Conservation (phyloP, 2,797 vertebrate species). For the Malurus leucopterus region DNA sequence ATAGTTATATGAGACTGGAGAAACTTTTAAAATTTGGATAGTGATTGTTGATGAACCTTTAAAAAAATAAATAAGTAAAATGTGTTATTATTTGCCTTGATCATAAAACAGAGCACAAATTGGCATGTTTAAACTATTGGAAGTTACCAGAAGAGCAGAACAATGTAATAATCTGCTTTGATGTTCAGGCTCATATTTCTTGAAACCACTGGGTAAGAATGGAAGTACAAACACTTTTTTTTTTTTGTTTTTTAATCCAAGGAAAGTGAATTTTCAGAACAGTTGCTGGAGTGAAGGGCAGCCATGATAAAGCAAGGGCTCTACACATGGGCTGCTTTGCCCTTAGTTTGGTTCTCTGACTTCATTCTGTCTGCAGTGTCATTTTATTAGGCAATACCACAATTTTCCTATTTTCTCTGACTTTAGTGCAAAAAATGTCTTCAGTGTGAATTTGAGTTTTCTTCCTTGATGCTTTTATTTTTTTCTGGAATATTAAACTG, state of each 20-base stretch:
- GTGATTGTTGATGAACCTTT: not conserved
- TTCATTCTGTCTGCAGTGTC: not conserved
- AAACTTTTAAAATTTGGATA: not conserved
- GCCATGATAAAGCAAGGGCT: not conserved
- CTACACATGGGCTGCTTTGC: not conserved
- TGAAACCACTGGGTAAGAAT: not conserved
- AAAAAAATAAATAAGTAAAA: not conserved
- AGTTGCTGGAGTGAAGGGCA: not conserved
- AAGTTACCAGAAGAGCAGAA: not conserved
- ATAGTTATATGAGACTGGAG: not conserved
- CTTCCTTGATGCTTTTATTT: not conserved
- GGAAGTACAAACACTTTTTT: not conserved
- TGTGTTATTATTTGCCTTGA: not conserved
- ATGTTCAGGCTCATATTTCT: not conserved
- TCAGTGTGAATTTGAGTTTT: not conserved
- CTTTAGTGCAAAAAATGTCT: not conserved
- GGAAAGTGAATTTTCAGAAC: not conserved
- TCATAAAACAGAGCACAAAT: not conserved
- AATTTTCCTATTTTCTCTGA: not conserved
- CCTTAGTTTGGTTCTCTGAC: not conserved
- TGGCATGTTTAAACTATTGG: not conserved
- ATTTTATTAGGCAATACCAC: not conserved
- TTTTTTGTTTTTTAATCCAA: not conserved
- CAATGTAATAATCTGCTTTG: not conserved
- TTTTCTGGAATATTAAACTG: not conserved